Evolutionary conservation across 2,797 vertebrate species (phyloP).

Genomic region (Scolopax bukidnonensis): DNA sequence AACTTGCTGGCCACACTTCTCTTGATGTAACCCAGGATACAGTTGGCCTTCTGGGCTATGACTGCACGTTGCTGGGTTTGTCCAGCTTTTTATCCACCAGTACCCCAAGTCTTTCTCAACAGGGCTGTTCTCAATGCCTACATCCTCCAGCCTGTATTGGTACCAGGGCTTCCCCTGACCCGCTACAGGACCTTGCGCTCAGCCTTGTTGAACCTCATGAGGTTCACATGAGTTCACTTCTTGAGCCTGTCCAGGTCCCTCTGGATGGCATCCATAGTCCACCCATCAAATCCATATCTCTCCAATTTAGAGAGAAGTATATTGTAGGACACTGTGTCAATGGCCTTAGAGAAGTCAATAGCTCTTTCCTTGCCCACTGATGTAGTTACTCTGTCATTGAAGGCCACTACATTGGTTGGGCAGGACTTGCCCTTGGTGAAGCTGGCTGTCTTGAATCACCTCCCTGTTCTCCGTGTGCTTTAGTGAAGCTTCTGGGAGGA

Average conservation of each 20-base stretch:
- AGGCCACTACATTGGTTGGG: not conserved
- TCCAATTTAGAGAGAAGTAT: not conserved
- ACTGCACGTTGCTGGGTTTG: not conserved
- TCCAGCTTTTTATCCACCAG: not conserved
- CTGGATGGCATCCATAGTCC: not conserved
- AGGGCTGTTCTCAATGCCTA: not conserved
- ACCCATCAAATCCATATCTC: not conserved
- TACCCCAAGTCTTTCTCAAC: not conserved
- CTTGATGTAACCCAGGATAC: not conserved
- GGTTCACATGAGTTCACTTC: not conserved
- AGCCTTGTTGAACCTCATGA: not conserved
- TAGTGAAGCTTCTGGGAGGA: not conserved
- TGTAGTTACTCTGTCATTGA: not conserved
- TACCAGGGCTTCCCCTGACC: not conserved
- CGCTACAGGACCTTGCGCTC: not conserved
- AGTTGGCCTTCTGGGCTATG: not conserved
- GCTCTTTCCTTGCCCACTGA: not conserved
- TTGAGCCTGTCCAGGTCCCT: not conserved
- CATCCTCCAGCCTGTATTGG: not conserved
- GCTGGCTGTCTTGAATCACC: not conserved
- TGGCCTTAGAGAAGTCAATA: not conserved
- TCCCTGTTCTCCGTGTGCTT: not conserved
- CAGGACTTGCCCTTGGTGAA: not conserved
- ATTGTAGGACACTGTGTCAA: not conserved
- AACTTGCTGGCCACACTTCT: not conserved